Conservation (phyloP, 2,113 vertebrate genomes). For the Balaeniceps rex region DNA sequence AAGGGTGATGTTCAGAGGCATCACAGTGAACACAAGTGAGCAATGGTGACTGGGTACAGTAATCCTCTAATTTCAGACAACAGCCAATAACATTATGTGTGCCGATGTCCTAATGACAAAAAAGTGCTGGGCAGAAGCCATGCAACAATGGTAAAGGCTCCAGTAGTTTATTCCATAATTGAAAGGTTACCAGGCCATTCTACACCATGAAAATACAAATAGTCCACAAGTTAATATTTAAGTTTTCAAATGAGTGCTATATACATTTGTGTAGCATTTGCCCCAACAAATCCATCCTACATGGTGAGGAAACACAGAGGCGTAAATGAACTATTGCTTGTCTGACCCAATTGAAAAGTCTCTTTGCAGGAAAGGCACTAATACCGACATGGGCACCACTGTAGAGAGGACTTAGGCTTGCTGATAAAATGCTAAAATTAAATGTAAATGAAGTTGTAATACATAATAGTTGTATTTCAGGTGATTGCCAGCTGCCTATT, state of each 20-base stretch:
- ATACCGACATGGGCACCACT: too few species aligned
- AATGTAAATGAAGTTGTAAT: neutral
- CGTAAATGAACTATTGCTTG: neutral
- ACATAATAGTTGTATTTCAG: neutral
- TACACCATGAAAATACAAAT: neutral
- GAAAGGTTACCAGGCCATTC: neutral
- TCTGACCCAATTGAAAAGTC: neutral
- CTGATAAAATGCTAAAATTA: neutral
- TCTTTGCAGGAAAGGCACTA: neutral
- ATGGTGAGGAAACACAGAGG: neutral
- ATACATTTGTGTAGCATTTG: neutral
- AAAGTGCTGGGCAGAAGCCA: neutral
- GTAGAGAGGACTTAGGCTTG: neutral
- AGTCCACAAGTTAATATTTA: neutral
- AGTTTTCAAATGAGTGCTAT: neutral
- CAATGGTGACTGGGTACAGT: neutral
- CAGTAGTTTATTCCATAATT: neutral
- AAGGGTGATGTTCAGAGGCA: neutral
- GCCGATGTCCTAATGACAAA: neutral
- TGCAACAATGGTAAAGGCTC: neutral
- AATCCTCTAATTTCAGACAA: neutral
- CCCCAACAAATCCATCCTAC: neutral
- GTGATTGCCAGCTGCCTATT: neutral
- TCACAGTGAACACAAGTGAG: neutral
- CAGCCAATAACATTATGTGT: neutral